These are phyloP conservation scores for Lysandra coridon DNA, from an alignment of 2,888 invertebrate genomes.

Conservation along the genomic window DNA sequence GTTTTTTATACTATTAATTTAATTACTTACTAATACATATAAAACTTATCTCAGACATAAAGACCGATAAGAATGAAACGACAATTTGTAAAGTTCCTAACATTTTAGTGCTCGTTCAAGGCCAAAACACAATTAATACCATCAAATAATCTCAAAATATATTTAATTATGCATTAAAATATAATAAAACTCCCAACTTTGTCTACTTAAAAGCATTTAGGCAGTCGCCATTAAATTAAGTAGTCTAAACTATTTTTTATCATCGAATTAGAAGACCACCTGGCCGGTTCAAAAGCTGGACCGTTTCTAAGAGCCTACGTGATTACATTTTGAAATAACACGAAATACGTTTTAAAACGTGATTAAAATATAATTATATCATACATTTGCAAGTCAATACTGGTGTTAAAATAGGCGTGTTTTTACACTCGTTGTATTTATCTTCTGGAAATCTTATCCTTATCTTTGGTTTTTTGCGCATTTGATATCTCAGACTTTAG, in stretches of 20 bases:
- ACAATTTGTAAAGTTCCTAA: neutral
- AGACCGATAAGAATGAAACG: neutral
- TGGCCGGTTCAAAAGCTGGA: conserved; percentile 13
- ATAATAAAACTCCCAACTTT: neutral
- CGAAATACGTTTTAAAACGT: conserved; percentile 1
- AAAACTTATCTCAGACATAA: neutral
- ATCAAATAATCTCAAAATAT: neutral
- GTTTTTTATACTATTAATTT: neutral
- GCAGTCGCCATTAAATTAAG: neutral
- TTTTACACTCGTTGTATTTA: neutral
- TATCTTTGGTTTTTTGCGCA: neutral
- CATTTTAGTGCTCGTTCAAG: neutral
- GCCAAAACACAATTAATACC: conserved; percentile 7
- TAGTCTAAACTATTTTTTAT: conserved; percentile 13
- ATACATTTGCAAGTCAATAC: conserved; percentile 22
- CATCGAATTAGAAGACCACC: conserved; percentile 13
- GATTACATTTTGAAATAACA: conserved; percentile 18
- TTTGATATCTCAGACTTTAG: neutral
- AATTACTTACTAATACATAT: neutral
- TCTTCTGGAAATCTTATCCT: neutral
- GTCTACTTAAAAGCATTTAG: conserved; percentile 12
- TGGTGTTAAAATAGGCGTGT: conserved; percentile 1
- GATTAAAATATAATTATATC: neutral
- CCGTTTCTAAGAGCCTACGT: neutral
- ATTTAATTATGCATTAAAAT: neutral